Percentiles rank a stretch among this genome's conserved stretches.
Conservation (phyloP, 2,113 vertebrate species). For the Cathartes aura region DNA sequence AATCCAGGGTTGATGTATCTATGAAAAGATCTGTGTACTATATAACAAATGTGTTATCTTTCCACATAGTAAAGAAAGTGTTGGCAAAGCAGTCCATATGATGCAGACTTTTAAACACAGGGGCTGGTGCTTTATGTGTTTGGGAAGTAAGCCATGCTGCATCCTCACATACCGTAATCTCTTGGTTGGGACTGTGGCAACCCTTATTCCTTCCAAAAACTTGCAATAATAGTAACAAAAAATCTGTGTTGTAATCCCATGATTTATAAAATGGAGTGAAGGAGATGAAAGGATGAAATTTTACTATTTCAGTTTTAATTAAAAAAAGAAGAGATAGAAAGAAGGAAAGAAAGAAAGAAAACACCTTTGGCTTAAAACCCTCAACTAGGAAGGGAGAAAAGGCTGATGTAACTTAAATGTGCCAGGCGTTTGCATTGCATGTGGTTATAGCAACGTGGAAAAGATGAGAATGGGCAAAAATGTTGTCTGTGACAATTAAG, state of each 20-base stretch:
- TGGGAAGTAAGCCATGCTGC: neutral
- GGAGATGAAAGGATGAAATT: neutral
- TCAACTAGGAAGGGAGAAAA: neutral
- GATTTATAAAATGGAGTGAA: neutral
- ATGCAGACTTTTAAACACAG: neutral
- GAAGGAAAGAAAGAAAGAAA: neutral
- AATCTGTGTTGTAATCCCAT: neutral
- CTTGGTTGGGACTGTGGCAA: neutral
- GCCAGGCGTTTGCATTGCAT: neutral
- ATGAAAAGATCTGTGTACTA: neutral
- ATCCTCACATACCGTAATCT: fast-evolving
- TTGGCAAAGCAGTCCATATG: neutral
- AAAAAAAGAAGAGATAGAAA: too few species aligned
- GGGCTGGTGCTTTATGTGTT: neutral
- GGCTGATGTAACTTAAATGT: neutral
- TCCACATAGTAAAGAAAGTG: fast-evolving
- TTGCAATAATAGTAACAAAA: neutral
- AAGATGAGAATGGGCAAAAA: neutral
- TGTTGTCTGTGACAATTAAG: neutral
- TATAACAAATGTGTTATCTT: neutral
- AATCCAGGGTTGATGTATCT: neutral
- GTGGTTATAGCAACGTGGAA: neutral
- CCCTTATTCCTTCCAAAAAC: neutral
- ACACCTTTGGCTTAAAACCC: neutral
- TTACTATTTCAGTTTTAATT: neutral